Conservation (phyloP, 2,888 invertebrate species). For the Magallana nippona region DNA sequence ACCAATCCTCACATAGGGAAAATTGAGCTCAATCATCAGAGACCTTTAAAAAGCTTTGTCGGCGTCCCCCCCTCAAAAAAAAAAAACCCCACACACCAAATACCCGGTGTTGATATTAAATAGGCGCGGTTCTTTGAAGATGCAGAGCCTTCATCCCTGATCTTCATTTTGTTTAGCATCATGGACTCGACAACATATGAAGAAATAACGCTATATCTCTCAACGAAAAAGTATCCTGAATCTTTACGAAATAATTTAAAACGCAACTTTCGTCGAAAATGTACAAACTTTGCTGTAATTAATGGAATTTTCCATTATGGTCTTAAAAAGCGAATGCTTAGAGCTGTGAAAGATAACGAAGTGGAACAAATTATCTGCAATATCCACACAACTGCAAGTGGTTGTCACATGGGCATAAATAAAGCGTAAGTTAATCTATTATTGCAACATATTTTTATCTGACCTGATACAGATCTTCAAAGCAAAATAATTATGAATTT, state of each 20-base stretch:
- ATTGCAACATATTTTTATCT: neutral
- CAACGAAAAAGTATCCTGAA: conserved; percentile 34
- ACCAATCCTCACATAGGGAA: no score
- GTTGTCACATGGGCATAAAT: conserved; percentile 37
- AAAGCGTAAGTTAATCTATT: conserved; percentile 39
- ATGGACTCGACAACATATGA: conserved; percentile 12
- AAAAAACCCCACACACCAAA: no score
- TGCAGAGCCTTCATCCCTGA: neutral
- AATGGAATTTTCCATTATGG: conserved; percentile 29
- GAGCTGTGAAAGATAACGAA: conserved; percentile 27
- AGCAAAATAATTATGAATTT: no score
- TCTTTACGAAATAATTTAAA: neutral
- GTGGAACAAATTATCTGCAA: neutral
- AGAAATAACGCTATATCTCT: conserved; percentile 5
- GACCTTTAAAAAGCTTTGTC: no score
- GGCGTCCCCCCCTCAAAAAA: no score
- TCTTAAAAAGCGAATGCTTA: neutral
- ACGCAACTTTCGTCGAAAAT: conserved; percentile 32
- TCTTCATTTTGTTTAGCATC: neutral
- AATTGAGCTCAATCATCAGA: no score
- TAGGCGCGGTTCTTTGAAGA: conserved; percentile 14
- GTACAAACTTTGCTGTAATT: neutral
- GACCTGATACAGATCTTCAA: no score
- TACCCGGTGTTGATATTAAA: neutral
- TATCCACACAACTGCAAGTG: conserved; percentile 17